Base-by-base conservation (phyloP, 2,888 invertebrate genomes). In the Cephonodes hylas region DNA sequence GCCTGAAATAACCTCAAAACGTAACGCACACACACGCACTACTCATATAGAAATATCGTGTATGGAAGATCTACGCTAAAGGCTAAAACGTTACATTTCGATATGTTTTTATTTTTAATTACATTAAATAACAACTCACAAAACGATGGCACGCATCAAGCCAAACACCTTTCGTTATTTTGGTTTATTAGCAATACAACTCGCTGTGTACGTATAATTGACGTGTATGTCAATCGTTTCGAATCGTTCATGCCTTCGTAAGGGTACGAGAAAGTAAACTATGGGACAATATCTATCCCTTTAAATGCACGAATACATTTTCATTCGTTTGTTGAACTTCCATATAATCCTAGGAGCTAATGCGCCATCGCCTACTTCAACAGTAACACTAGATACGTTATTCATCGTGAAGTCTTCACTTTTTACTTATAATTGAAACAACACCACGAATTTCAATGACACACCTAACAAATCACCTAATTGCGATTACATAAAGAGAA, bases 31-130 rank as follows among this genome's bases (percentile, higher is more conserved):
- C 80, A 80, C 83, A 81, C 82, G 74, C 81, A 79, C 85, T 85
- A 86, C 81, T 75, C 70, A 73, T 73, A 79, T 48, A 66, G 73
- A 75, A 79, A 81, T 78, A 83, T 81, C 74, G 82, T 86, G 86
- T 86, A 83, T 91, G 91, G 91, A 92, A 92, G 92, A 91, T 81
- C 91, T 92, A 92, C 83, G 74, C 91, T 91, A 91, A 89, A 88
- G 86, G 89, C 91, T 92, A 91, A 85, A 84, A 84, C 81, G 86
- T 89, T 88, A 89, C 84, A 86, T 75, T 85, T 85, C 90, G 91
- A 91, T 92, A 91, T 91, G 91, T 91, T 86, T 79, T 81, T 77
- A 79, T 74, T 78, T 84, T 84, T 84, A 85, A 87, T 86, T 87
- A 88, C 83, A 86, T 58, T 83, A 84, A 76, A 84, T 85, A 88